Conservation (phyloP, 2,888 invertebrate genomes). For the Drosophila maculinotata region DNA sequence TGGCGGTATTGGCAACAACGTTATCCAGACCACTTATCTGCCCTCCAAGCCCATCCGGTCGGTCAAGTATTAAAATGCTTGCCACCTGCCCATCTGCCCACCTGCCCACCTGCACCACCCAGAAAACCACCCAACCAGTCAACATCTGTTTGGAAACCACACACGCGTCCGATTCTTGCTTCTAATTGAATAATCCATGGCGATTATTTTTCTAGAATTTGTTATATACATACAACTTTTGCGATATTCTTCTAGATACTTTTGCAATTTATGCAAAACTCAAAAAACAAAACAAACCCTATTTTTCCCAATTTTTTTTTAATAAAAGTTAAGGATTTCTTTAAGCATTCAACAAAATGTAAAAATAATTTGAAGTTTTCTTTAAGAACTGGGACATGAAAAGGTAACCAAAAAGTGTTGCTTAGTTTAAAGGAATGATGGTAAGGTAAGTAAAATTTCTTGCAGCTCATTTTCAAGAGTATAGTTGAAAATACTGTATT, state of each 20-base stretch:
- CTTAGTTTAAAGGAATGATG: too few relatives aligned
- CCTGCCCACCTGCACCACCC: neutral
- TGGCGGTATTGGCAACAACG: slow-evolving; percentile 26
- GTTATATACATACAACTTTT: slow-evolving; percentile 38
- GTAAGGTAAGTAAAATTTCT: too few relatives aligned
- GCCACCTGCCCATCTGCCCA: slow-evolving; percentile 2
- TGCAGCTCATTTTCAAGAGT: too few relatives aligned
- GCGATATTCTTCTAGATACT: slow-evolving; percentile 54
- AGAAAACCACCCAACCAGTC: slow-evolving; percentile 7
- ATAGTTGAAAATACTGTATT: neutral
- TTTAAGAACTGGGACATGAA: neutral
- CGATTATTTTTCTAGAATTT: slow-evolving; percentile 47
- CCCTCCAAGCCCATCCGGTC: slow-evolving; percentile 66
- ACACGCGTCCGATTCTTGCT: slow-evolving; percentile 23
- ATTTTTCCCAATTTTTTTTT: slow-evolving; percentile 54
- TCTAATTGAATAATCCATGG: slow-evolving; percentile 40
- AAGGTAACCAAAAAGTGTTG: too few relatives aligned
- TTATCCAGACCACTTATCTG: slow-evolving; percentile 68
- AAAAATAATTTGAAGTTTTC: slow-evolving; percentile 1
- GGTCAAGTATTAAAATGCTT: slow-evolving; percentile 37
- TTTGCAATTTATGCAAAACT: slow-evolving; percentile 32
- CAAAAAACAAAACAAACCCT: slow-evolving; percentile 17
- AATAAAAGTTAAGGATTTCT: slow-evolving; percentile 69
- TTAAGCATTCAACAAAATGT: slow-evolving; percentile 70
- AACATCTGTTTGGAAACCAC: slow-evolving; percentile 3